Evolutionary conservation across 2,888 invertebrate genomes (phyloP).

Genomic region (Drosophila neoperkinsi): DNA sequence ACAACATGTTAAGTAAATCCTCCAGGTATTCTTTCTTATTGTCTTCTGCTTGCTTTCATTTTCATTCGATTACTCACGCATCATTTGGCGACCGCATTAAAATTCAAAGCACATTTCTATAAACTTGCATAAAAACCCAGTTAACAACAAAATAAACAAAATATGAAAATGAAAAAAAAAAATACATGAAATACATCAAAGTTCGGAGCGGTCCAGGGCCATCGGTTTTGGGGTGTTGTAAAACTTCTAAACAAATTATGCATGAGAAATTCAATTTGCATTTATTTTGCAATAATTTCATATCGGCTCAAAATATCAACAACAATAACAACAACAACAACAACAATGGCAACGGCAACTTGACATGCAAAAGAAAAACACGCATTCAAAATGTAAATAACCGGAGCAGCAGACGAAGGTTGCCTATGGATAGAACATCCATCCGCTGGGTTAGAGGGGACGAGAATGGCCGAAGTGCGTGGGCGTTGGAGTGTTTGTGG

Average conservation of each 20-base stretch:
- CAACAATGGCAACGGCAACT: constrained; percentile 38
- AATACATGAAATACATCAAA: constrained; percentile 67
- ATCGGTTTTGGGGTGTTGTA: constrained; percentile 39
- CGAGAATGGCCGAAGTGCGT: not conserved
- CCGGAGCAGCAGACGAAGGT: constrained; percentile 26
- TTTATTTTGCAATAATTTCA: constrained; percentile 81
- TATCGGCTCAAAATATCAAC: constrained; percentile 65
- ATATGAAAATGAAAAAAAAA: not conserved
- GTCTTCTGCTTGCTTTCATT: constrained; percentile 32
- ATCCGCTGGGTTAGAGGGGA: not conserved
- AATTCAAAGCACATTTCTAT: constrained; percentile 69
- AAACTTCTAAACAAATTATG: constrained; percentile 77
- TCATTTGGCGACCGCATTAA: constrained; percentile 62
- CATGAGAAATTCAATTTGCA: constrained; percentile 81
- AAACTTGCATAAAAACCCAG: constrained; percentile 38
- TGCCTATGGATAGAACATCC: constrained; percentile 3
- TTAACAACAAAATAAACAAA: constrained; percentile 27
- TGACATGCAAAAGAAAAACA: constrained; percentile 57
- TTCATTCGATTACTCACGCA: constrained; percentile 53
- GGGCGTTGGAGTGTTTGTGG: not conserved
- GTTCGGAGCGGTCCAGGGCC: constrained; percentile 41
- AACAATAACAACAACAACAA: constrained; percentile 40
- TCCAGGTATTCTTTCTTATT: constrained; percentile 9
- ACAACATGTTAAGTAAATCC: constrained; percentile 30
- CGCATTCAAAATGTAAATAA: constrained; percentile 64